Conservation (phyloP, 2,888 invertebrate species). For the Folsomia manolachei region DNA sequence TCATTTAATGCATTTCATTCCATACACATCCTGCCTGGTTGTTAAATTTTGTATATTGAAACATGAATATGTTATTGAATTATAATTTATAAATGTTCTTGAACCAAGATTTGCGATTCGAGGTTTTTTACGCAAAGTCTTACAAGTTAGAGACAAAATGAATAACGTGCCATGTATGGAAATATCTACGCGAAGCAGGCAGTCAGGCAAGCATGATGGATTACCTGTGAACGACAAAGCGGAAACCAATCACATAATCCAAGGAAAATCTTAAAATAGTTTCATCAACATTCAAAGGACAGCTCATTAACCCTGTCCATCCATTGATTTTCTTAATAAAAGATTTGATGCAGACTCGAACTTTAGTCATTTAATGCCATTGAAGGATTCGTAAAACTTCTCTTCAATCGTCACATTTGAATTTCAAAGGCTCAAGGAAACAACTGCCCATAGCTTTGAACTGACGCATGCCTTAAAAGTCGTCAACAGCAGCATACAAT, state of each 20-base stretch:
- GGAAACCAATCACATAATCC: background rate
- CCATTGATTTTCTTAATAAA: background rate
- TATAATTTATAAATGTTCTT: too few relatives aligned
- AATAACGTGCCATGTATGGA: too few relatives aligned
- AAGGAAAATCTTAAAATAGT: background rate
- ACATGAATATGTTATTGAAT: too few relatives aligned
- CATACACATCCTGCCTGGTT: too few relatives aligned
- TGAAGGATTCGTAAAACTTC: background rate
- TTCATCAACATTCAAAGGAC: background rate
- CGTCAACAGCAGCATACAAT: background rate
- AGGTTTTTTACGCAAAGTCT: too few relatives aligned
- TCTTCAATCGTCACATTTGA: background rate
- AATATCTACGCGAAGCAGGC: too few relatives aligned
- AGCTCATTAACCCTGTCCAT: background rate
- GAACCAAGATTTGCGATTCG: too few relatives aligned
- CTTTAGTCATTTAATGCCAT: too few relatives aligned
- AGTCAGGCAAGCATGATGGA: too few relatives aligned
- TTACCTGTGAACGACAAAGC: background rate
- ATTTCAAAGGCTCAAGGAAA: background rate
- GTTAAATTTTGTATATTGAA: too few relatives aligned
- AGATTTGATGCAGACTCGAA: background rate
- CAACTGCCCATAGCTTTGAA: background rate
- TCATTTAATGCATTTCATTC: too few relatives aligned
- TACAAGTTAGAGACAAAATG: too few relatives aligned
- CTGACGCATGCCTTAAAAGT: slow-evolving; percentile 2